These are phyloP conservation scores for Agriopis leucophaearia DNA, from an alignment of 2,888 invertebrate genomes.

Conservation along the genomic window DNA sequence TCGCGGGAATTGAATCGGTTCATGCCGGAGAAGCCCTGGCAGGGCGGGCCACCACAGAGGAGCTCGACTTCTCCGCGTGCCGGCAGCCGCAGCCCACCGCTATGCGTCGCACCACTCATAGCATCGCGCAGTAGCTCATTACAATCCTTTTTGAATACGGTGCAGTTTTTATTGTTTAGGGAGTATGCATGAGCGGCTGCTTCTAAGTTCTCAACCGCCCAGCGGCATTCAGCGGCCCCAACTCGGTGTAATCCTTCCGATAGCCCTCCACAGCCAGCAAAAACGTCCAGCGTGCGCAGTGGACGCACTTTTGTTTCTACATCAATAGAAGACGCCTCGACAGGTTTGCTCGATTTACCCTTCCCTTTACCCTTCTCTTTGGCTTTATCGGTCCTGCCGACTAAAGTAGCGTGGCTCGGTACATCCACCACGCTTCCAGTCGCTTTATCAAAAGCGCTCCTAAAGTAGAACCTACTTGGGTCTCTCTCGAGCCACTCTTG, in stretches of 20 bases:
- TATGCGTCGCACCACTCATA: conserved; percentile 87
- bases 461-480: conserved; percentile 91
- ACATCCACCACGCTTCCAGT: conserved; percentile 87
- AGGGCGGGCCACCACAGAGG: conserved; percentile 95
- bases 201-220: conserved; percentile 94
- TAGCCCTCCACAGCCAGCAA: conserved; percentile 95
- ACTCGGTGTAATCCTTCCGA: conserved; percentile 91
- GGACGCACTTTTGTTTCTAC: conserved; percentile 72
- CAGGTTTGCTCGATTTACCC: conserved; percentile 80
- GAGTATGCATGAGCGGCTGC: conserved; percentile 93
- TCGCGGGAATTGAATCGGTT: conserved; percentile 94
- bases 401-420: conserved; percentile 79
- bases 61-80: conserved; percentile 93
- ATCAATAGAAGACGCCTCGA: conserved; percentile 53
- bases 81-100: conserved; percentile 87
- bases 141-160: conserved; percentile 94
- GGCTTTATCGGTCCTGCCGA: conserved; percentile 15
- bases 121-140: conserved; percentile 90
- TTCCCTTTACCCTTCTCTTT: conserved; percentile 64
- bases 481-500: conserved; percentile 88
- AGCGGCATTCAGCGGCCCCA: conserved; percentile 89
- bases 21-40: conserved; percentile 96
- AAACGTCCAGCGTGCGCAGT: conserved; percentile 91
- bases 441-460: conserved; percentile 87
- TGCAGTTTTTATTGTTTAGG: conserved; percentile 90